A percentile compares a stretch with the other conserved stretches of the same genome.
Conservation (phyloP, 2,888 invertebrate species). For the Nebria brevicollis region DNA sequence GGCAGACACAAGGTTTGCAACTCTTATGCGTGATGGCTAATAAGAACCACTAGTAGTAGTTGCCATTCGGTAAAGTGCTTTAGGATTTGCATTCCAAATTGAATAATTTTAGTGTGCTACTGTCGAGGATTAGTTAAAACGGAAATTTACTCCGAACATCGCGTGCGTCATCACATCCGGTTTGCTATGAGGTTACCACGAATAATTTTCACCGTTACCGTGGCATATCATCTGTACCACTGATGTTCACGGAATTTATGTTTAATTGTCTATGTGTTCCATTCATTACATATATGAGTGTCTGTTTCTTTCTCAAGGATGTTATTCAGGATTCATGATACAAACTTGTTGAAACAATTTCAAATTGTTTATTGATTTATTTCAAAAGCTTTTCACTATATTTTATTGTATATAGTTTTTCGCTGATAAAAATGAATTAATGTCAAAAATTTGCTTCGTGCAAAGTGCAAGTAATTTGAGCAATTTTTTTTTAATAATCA, state of each 20-base stretch:
- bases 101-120: slow-evolving; percentile 41
- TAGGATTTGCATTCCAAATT: slow-evolving; percentile 46
- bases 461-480: no score
- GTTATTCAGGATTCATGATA: no score
- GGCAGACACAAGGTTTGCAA: slow-evolving; percentile 18
- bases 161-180: slow-evolving; percentile 43
- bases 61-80: slow-evolving; percentile 42
- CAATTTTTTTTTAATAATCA: no score
- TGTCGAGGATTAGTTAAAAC: slow-evolving; percentile 37
- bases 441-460: no score
- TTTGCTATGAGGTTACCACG: slow-evolving; percentile 27
- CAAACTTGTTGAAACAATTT: no score
- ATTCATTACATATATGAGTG: not conserved
- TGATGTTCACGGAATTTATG: not conserved
- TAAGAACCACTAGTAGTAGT: slow-evolving; percentile 24
- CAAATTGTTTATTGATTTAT: no score
- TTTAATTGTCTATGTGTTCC: no score
- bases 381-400: no score
- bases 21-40: slow-evolving; percentile 12
- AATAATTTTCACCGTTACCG: slow-evolving; percentile 29
- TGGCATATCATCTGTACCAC: slow-evolving; percentile 14
- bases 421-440: no score
- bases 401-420: no score
- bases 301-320: not conserved
- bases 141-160: slow-evolving; percentile 39